Evolutionary conservation across 2,113 vertebrate genomes (phyloP).

Genomic region (Rutilus rutilus): DNA sequence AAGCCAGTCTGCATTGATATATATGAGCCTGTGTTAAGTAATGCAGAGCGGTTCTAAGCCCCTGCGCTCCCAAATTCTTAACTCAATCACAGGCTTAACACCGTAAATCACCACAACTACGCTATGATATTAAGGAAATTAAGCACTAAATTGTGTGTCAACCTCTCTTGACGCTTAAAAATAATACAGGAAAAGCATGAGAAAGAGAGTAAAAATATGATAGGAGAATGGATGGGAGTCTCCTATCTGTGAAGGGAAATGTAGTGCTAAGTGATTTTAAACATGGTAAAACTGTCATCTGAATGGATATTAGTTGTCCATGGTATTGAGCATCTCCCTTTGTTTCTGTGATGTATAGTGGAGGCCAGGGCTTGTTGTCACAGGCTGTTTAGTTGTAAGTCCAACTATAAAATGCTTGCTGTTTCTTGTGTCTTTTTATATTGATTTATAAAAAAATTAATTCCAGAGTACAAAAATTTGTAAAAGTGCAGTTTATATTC

Average conservation of each 20-base stretch:
- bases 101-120: conserved; percentile 45
- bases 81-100: neutral
- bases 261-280: conserved; percentile 63
- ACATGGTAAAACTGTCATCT: conserved; percentile 69
- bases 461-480: too few species aligned
- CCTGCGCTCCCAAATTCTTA: neutral
- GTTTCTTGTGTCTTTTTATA: neutral
- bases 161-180: conserved; percentile 24
- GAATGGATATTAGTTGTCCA: conserved; percentile 66
- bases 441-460: too few species aligned
- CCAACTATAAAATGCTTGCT: neutral
- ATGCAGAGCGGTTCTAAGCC: conserved; percentile 27
- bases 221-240: conserved; percentile 18
- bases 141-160: conserved; percentile 66
- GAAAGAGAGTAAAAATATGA: conserved; percentile 50
- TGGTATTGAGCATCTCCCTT: conserved; percentile 39
- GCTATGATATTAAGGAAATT: conserved; percentile 72
- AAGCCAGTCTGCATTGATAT: conserved; percentile 58
- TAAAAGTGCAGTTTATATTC: too few species aligned
- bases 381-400: neutral
- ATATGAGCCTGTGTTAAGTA: conserved; percentile 53
- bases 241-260: conserved; percentile 56
- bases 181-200: neutral
- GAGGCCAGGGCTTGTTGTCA: neutral
- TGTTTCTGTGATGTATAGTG: neutral